These are phyloP conservation scores for Heteromurus nitidus DNA, from an alignment of 2,888 invertebrate genomes.

Conservation along the genomic window DNA sequence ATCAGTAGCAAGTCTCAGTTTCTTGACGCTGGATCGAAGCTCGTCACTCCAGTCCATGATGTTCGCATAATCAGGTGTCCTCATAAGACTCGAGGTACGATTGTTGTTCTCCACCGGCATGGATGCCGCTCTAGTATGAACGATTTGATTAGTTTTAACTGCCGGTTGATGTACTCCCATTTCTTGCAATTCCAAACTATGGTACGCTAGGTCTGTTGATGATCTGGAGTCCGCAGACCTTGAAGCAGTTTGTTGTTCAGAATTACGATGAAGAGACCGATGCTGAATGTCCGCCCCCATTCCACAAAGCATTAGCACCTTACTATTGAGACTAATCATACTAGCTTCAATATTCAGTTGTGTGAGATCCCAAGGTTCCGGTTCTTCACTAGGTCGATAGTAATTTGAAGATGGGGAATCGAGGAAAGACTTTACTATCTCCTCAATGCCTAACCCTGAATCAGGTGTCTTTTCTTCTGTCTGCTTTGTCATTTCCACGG, in stretches of 20 bases:
- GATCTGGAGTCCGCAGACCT: constrained; percentile 24
- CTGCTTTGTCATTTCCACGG: constrained; percentile 48
- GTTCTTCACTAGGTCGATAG: constrained; percentile 87
- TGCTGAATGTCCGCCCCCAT: constrained; percentile 78
- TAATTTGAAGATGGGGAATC: constrained; percentile 84
- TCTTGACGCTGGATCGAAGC: constrained; percentile 86
- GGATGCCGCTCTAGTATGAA: constrained; percentile 42
- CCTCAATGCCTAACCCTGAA: constrained; percentile 71
- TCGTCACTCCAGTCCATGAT: constrained; percentile 83
- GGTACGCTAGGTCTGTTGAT: constrained; percentile 44
- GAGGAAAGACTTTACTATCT: constrained; percentile 75
- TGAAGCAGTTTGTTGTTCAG: background rate
- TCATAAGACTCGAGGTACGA: constrained; percentile 9
- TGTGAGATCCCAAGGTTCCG: constrained; percentile 90
- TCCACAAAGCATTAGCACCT: constrained; percentile 87
- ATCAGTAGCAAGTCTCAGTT: constrained; percentile 87
- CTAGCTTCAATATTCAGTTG: constrained; percentile 91
- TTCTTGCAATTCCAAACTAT: constrained; percentile 55
- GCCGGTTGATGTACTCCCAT: background rate
- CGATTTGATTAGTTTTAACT: background rate
- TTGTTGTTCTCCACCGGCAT: constrained; percentile 54
- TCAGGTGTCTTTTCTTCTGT: constrained; percentile 72
- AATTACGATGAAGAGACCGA: constrained; percentile 46
- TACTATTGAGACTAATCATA: constrained; percentile 89
- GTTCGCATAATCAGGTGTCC: constrained; percentile 9